phyloP scores from a whole-genome alignment of 2,113 vertebrate genomes.

The Epinephelus moara region DNA sequence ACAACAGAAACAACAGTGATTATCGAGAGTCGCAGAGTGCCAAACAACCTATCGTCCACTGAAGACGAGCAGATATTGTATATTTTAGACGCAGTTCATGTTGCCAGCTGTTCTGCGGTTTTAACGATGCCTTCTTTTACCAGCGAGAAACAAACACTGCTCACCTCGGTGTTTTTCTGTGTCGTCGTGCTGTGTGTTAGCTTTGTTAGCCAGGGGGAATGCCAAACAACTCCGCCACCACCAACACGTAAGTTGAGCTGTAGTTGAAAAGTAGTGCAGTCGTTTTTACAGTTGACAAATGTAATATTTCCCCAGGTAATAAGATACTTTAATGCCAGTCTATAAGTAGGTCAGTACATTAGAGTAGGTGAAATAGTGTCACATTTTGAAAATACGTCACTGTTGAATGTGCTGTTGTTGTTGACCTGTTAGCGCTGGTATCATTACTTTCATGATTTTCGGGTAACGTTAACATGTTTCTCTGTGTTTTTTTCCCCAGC shows the following conservation, averaged over 20 bases:
- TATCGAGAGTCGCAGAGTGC: fast-evolving
- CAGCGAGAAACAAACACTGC: not conserved
- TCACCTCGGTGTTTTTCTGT: not conserved
- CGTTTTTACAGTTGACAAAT: fast-evolving
- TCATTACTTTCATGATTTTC: not conserved
- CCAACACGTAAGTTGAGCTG: constrained; percentile 40
- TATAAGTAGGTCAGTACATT: not conserved
- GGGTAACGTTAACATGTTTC: not conserved
- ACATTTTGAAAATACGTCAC: constrained; percentile 20
- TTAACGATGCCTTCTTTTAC: not conserved
- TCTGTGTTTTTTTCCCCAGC: constrained; percentile 44
- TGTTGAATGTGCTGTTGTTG: not conserved
- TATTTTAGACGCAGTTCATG: not conserved
- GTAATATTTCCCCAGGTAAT: not conserved
- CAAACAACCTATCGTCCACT: fast-evolving
- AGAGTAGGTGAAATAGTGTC: not conserved
- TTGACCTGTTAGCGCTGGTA: not conserved
- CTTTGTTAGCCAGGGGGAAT: constrained; percentile 49
- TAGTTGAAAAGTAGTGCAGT: fast-evolving
- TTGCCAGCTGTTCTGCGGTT: not conserved
- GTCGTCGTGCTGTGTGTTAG: constrained; percentile 44
- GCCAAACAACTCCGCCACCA: constrained; percentile 42
- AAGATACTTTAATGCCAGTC: fast-evolving
- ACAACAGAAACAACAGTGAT: constrained; percentile 1
- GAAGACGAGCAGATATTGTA: not conserved